Percentiles rank a stretch among this genome's conserved stretches.
Evolutionary conservation across 2,113 vertebrate species (phyloP).

Genomic region (Corythoichthys intestinalis): DNA sequence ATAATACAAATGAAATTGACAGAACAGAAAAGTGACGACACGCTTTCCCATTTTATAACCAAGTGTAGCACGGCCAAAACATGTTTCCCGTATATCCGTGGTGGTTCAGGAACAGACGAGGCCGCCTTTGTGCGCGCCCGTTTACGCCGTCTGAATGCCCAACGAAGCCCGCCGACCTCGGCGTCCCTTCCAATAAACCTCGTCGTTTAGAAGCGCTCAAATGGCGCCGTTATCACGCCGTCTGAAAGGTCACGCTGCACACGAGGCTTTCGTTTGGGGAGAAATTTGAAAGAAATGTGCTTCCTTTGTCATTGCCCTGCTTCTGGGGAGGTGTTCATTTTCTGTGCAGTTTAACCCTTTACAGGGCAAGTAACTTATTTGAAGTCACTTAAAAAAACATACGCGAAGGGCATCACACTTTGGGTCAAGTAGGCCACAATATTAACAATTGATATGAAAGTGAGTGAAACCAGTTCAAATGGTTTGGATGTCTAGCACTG

Average conservation of each 20-base stretch:
- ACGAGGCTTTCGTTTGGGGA: not conserved
- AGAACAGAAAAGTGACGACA: no score
- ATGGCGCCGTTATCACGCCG: not conserved
- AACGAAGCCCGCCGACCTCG: constrained; percentile 15
- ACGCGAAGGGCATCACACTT: no score
- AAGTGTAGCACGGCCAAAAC: not conserved
- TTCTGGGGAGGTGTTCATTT: no score
- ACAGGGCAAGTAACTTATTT: no score
- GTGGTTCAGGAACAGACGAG: constrained; percentile 1
- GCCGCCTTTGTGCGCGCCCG: constrained; percentile 24
- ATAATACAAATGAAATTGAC: no score
- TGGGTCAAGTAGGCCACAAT: no score
- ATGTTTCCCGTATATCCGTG: not conserved
- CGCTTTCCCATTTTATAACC: not conserved
- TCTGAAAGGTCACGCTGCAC: not conserved
- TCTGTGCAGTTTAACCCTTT: no score
- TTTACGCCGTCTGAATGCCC: not conserved
- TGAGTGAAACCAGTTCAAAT: no score
- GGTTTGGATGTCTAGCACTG: no score
- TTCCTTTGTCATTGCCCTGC: not conserved
- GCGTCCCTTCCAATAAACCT: constrained; percentile 20
- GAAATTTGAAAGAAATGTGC: not conserved
- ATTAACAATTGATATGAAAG: no score
- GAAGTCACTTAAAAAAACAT: no score
- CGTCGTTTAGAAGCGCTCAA: not conserved